Conservation (phyloP, 2,888 invertebrate species). For the Ophion ventricosus region DNA sequence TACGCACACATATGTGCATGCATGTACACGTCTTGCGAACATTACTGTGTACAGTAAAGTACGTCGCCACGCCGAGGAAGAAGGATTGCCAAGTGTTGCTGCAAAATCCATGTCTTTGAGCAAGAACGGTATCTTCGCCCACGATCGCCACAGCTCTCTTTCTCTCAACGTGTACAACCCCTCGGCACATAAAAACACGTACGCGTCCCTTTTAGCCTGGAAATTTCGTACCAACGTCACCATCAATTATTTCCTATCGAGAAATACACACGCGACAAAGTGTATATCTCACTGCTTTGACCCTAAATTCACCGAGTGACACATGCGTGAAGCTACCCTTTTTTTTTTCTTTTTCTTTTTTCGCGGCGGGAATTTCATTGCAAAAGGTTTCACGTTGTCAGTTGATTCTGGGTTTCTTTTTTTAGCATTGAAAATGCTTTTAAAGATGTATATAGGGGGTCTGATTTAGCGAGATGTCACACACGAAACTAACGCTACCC, state of each 20-base stretch:
- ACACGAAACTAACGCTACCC: too few relatives aligned
- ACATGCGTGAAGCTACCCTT: neutral
- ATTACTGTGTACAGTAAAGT: slow-evolving; percentile 3
- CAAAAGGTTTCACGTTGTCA: slow-evolving; percentile 18
- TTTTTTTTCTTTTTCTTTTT: neutral
- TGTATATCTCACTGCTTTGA: slow-evolving; percentile 35
- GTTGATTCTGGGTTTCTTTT: neutral
- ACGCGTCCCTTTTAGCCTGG: slow-evolving; percentile 34
- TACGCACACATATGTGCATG: neutral
- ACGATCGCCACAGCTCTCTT: slow-evolving; percentile 35
- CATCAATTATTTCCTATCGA: slow-evolving; percentile 58
- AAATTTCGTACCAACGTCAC: slow-evolving; percentile 51
- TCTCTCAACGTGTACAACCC: slow-evolving; percentile 24
- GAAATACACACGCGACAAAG: slow-evolving; percentile 37
- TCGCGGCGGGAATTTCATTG: neutral
- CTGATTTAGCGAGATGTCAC: too few relatives aligned
- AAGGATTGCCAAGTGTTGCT: slow-evolving; percentile 52
- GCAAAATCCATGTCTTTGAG: slow-evolving; percentile 57
- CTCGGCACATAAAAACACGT: neutral
- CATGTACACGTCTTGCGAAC: neutral
- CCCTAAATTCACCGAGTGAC: slow-evolving; percentile 41
- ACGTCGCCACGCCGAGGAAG: slow-evolving; percentile 39
- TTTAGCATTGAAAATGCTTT: too few relatives aligned
- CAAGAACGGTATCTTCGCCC: slow-evolving; percentile 51
- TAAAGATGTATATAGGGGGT: too few relatives aligned